These are phyloP conservation scores for Lacerta agilis DNA, from an alignment of 2,797 vertebrate genomes.

Conservation along the genomic window DNA sequence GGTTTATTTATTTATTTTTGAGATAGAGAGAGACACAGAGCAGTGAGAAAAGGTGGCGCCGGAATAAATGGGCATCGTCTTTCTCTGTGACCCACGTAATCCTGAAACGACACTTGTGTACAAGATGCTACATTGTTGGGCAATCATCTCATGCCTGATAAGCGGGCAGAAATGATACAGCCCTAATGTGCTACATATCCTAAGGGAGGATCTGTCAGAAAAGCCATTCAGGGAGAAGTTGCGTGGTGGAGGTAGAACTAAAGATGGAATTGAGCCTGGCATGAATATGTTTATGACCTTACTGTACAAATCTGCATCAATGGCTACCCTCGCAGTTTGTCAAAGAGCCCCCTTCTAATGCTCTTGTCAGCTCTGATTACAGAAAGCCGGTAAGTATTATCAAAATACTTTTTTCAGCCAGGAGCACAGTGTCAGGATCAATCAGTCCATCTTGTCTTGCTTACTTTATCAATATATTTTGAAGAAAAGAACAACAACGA, in stretches of 20 bases:
- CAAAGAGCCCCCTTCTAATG: slow-evolving; percentile 48
- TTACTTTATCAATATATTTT: slow-evolving; percentile 29
- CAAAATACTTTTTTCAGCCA: slow-evolving; percentile 43
- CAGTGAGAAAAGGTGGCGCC: not conserved
- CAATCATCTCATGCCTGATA: slow-evolving; percentile 1
- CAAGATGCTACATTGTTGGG: not conserved
- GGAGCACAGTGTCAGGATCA: slow-evolving; percentile 42
- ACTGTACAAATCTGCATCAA: slow-evolving; percentile 31
- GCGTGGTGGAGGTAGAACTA: not conserved
- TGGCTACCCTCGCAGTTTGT: slow-evolving; percentile 6
- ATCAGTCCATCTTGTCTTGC: slow-evolving; percentile 36
- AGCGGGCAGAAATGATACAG: not conserved
- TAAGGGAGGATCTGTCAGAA: not conserved
- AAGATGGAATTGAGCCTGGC: not conserved
- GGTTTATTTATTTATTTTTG: not conserved
- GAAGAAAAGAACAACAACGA: slow-evolving; percentile 19
- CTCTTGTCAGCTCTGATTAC: slow-evolving; percentile 59
- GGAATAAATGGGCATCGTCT: slow-evolving; percentile 10
- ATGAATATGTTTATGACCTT: not conserved
- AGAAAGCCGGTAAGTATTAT: slow-evolving; percentile 22
- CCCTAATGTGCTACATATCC: slow-evolving; percentile 1
- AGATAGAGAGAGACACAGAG: not conserved
- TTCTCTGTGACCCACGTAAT: not conserved
- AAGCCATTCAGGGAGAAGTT: not conserved
- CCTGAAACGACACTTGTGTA: not conserved